Conservation (phyloP, 2,113 vertebrate species). For the Cromileptes altivelis region DNA sequence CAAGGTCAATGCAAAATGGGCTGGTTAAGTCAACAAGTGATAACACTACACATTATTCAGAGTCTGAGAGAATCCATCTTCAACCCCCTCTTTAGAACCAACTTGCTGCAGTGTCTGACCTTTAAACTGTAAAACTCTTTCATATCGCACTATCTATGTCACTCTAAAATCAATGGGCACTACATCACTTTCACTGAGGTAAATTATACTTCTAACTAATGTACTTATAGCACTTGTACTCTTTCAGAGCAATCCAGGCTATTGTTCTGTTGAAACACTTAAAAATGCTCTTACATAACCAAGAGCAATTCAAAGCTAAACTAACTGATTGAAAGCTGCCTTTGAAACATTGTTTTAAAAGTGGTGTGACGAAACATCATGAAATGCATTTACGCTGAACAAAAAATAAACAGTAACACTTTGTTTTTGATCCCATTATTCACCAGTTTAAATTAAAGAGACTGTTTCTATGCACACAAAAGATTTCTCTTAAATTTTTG, state of each 20-base stretch:
- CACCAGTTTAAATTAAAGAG: no score
- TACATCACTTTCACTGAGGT: not conserved
- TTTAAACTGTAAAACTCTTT: conserved; percentile 9
- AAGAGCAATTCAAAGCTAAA: conserved; percentile 1
- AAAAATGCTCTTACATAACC: not conserved
- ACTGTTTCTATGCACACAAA: no score
- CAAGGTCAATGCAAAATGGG: not conserved
- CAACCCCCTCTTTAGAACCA: not conserved
- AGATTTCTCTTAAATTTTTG: no score
- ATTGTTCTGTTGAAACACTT: not conserved
- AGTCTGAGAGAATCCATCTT: not conserved
- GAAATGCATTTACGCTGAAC: no score
- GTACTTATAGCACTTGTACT: not conserved
- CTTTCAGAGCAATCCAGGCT: not conserved
- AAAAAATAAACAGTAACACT: no score
- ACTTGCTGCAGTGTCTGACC: not conserved
- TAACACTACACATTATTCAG: not conserved
- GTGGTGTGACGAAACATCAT: no score
- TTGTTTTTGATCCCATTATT: no score
- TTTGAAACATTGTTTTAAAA: not conserved
- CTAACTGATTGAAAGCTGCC: not conserved
- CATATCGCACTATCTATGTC: not conserved
- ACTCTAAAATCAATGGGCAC: conserved; percentile 5
- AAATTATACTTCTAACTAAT: not conserved
- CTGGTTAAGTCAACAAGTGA: not conserved